Evolutionary conservation across 2,797 vertebrate species (phyloP).

Genomic region (Mus spretus): DNA sequence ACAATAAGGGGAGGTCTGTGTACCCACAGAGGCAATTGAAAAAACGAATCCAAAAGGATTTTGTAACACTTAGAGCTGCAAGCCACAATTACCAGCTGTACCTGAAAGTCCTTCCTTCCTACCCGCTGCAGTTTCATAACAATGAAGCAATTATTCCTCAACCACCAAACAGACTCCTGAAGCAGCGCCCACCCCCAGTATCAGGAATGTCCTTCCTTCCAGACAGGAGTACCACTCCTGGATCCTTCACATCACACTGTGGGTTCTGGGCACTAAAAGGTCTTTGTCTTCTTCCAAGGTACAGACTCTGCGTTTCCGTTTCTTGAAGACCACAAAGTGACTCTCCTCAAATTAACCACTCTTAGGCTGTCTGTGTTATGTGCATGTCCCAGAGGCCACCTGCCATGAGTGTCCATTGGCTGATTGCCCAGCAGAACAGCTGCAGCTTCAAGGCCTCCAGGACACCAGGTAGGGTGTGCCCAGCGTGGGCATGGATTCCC

Average conservation of each 20-base stretch:
- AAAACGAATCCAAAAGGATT: background rate
- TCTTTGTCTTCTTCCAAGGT: background rate
- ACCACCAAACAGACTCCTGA: background rate
- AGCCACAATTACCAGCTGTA: rapidly evolving
- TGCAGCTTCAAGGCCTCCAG: rapidly evolving
- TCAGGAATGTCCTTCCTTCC: background rate
- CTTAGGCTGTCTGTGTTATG: rapidly evolving
- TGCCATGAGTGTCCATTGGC: no score
- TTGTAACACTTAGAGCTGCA: background rate
- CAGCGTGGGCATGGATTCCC: background rate
- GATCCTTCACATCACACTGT: rapidly evolving
- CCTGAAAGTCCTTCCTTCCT: background rate
- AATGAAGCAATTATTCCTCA: background rate
- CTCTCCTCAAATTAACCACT: background rate
- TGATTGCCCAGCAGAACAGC: no score
- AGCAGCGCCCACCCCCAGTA: rapidly evolving
- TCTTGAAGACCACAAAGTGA: background rate
- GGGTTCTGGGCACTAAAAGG: background rate
- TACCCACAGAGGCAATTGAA: background rate
- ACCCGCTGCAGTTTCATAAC: rapidly evolving
- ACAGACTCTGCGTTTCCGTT: background rate
- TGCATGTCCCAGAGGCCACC: rapidly evolving
- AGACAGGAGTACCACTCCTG: background rate
- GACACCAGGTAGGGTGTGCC: background rate
- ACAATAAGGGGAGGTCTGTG: rapidly evolving